Base-by-base conservation (phyloP, 1,140 invertebrate species). In the Penaeus indicus region DNA sequence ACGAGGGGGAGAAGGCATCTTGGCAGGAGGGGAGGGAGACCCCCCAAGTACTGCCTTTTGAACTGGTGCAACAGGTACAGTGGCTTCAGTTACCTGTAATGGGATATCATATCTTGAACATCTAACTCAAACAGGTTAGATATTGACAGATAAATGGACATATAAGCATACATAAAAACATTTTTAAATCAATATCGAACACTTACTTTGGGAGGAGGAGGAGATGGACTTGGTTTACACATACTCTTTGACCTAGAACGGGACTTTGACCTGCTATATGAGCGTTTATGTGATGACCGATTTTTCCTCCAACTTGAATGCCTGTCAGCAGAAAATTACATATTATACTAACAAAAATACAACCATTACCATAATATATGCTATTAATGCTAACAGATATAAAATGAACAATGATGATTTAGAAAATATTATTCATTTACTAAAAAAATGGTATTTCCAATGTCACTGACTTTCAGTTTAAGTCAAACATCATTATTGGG, bases 261-360 rank as follows among this genome's bases (percentile, higher is more conserved):
- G 47, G 91, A 92, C 72, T 89, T 88, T 84, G 92, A 90, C 69
- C 86, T 90, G 19, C 81, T 86, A 42, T 90, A 80, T 19, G 89
- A 90, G 42, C 89, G 64, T 60, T 86, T 78, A 38, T 88, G 82
- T 69, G 85, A 32, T 21, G 64, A 84, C 47, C 81, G 79, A 60
- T 54, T 82, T 77, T 85, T 72, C 42, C 81, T 90, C 80, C 79
- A 90, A 47, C 69, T 90, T 42, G 62, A 25, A 63, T 88, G 72
- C 18, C 87, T 88, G 67, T 42, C 54, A 2, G 54, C 54, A 54
- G 16, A 16, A 54, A 54, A 54, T 54, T 54, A 54, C 54, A 54
- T 54, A 13, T 42, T 42, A 54, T 1, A 16, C 1, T 54, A 13
- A 54, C 54, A 54, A 54, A 54, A 10, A 54, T 54, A 54, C 77